A percentile compares a stretch with the other conserved stretches of the same genome.
Conservation (phyloP, 2,113 vertebrate genomes). For the Tor tambroides region DNA sequence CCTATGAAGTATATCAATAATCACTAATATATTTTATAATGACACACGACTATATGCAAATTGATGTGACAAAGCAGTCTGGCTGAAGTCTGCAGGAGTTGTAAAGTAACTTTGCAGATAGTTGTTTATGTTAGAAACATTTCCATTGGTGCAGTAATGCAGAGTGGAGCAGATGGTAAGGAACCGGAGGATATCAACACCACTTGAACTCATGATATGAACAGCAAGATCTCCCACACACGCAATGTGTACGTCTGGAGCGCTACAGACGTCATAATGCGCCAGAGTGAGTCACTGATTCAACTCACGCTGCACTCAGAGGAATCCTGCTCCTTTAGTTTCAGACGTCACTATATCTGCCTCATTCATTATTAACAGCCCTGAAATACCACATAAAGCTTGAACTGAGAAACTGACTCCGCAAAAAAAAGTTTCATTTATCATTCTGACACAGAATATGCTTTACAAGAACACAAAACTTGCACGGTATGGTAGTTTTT, state of each 20-base stretch:
- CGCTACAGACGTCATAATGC: conserved; percentile 50
- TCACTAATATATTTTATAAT: background rate
- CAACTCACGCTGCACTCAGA: conserved; percentile 36
- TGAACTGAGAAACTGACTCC: background rate
- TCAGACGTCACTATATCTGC: conserved; percentile 28
- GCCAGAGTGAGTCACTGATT: conserved; percentile 56
- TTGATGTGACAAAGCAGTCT: background rate
- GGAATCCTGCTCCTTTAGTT: conserved; percentile 32
- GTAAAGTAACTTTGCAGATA: background rate
- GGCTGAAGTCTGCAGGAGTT: background rate
- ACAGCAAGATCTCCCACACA: conserved; percentile 35
- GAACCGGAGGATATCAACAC: background rate
- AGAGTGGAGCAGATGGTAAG: background rate
- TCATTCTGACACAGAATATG: background rate
- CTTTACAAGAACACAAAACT: background rate
- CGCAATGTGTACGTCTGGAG: conserved; percentile 1
- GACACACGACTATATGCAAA: background rate
- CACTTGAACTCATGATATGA: conserved; percentile 1
- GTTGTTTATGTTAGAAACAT: background rate
- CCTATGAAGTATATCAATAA: background rate
- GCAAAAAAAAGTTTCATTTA: background rate
- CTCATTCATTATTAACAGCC: conserved; percentile 41
- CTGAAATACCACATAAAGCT: background rate
- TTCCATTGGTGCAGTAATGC: background rate
- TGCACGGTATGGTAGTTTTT: background rate